Evolutionary conservation across 2,113 vertebrate genomes (phyloP).

Genomic region (Hippocampus barbouri): DNA sequence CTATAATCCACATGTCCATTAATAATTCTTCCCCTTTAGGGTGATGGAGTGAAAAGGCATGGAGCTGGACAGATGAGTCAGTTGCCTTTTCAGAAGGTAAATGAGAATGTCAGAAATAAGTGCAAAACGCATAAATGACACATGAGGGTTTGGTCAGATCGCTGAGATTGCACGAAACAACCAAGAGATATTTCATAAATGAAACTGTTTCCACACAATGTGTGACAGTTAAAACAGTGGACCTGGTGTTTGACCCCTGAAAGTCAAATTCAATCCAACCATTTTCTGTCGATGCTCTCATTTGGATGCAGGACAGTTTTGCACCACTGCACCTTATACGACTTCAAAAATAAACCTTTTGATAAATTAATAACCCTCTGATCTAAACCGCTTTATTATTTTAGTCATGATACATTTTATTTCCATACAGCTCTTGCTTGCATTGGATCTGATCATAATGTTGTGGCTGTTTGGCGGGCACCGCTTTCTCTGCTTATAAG

Average conservation of each 20-base stretch:
- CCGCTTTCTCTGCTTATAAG: background rate
- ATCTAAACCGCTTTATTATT: background rate
- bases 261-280: background rate
- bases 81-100: slow-evolving; percentile 25
- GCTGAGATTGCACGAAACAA: slow-evolving; percentile 2
- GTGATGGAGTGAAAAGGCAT: slow-evolving; percentile 12
- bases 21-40: slow-evolving; percentile 43
- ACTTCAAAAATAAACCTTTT: background rate
- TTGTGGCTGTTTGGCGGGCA: background rate
- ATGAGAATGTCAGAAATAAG: slow-evolving; percentile 31
- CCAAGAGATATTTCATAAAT: background rate
- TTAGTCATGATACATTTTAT: background rate
- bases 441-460: background rate
- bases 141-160: slow-evolving; percentile 17
- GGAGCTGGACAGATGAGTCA: slow-evolving; percentile 52
- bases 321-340: background rate
- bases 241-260: background rate
- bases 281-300: background rate
- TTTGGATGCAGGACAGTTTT: background rate
- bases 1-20: slow-evolving; percentile 34
- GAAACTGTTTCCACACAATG: background rate
- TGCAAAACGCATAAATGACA: slow-evolving; percentile 18
- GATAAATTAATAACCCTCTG: background rate
- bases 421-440: background rate
- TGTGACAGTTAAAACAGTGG: background rate